Evolutionary conservation across 2,113 vertebrate genomes (phyloP).

Genomic region (Choloepus hoffmanni): DNA sequence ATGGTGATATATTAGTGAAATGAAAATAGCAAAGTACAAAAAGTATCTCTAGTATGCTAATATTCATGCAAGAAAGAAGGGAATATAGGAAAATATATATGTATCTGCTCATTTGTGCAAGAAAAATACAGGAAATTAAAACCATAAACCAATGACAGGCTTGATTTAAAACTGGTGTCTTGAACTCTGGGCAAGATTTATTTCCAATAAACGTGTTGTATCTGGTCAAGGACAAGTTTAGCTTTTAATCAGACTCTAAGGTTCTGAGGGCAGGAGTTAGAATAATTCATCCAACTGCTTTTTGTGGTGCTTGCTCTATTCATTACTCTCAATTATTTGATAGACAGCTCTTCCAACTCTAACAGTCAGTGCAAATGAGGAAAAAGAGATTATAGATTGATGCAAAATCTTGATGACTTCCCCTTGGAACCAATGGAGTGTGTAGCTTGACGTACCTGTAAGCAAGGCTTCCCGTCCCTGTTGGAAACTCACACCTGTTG

Average conservation of each 20-base stretch:
- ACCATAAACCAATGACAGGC: background rate
- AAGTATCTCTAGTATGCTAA: background rate
- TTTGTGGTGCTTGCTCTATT: background rate
- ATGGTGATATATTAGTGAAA: background rate
- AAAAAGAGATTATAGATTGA: background rate
- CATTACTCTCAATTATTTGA: background rate
- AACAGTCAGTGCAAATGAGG: background rate
- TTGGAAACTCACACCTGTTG: background rate
- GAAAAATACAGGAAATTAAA: background rate
- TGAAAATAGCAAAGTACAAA: background rate
- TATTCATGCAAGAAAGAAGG: background rate
- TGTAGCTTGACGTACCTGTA: background rate
- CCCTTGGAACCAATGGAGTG: background rate
- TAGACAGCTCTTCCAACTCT: background rate
- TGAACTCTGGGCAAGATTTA: background rate
- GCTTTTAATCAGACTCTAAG: background rate
- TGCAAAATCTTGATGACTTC: background rate
- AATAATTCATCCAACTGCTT: background rate
- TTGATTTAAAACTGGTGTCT: background rate
- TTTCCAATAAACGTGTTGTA: background rate
- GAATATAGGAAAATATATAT: background rate
- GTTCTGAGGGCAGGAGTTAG: background rate
- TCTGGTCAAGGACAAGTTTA: background rate
- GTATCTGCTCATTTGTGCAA: background rate
- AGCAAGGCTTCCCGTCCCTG: background rate